Evolutionary conservation across 2,888 invertebrate species (phyloP).

Genomic region (Sceliomorpha sp.): DNA sequence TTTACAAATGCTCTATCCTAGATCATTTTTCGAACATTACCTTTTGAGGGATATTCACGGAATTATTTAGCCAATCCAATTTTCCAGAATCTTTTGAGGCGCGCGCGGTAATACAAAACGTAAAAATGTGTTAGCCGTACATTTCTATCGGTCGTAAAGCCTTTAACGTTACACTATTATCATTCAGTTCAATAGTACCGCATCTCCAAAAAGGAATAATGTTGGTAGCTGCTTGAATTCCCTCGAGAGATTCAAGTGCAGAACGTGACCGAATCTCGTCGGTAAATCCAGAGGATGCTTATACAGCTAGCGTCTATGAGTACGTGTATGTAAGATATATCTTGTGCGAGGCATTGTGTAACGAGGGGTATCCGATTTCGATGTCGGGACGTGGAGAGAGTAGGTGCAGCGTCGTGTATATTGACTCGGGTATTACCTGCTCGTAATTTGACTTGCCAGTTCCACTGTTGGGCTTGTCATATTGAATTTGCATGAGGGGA

Average conservation of each 20-base stretch:
- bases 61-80: no score
- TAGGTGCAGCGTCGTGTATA: constrained; percentile 1
- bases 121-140: no score
- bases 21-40: no score
- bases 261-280: constrained; percentile 13
- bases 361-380: constrained; percentile 18
- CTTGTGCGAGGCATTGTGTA: constrained; percentile 10
- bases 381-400: constrained; percentile 1
- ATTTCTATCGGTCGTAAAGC: no score
- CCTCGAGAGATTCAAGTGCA: constrained; percentile 10
- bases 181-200: not conserved
- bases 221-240: not conserved
- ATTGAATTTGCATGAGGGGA: constrained; percentile 3
- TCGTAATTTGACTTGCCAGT: constrained; percentile 10
- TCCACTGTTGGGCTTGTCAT: constrained; percentile 3
- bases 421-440: not conserved
- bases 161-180: no score
- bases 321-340: constrained; percentile 12
- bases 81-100: no score
- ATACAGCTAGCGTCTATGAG: constrained; percentile 5
- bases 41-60: no score
- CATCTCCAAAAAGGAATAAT: constrained; percentile 7
- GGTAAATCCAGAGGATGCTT: constrained; percentile 9
- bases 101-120: not conserved
- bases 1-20: no score